phyloP scores from a whole-genome alignment of 2,888 invertebrate genomes.

The Petrolisthes manimaculis region DNA sequence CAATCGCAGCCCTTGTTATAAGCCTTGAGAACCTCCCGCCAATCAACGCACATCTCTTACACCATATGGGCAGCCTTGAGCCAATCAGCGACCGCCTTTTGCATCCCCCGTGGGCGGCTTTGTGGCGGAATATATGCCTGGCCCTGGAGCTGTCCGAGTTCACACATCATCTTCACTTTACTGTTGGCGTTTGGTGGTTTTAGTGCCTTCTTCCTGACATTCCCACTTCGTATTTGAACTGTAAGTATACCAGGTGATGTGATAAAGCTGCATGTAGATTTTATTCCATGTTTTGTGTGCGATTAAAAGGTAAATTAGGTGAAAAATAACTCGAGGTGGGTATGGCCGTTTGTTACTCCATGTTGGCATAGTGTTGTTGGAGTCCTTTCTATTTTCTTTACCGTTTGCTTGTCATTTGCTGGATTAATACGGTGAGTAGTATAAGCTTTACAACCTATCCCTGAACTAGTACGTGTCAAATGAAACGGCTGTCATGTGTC shows the following conservation, averaged over 20 bases:
- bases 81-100: constrained; percentile 23
- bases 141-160: background rate
- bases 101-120: background rate
- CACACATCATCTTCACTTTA: background rate
- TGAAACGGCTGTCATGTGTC: no score
- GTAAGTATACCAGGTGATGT: background rate
- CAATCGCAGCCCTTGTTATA: background rate
- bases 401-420: no score
- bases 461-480: no score
- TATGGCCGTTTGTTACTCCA: no score
- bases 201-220: background rate
- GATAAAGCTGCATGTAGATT: no score
- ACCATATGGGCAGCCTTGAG: background rate
- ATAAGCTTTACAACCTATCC: no score
- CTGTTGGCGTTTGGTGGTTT: background rate
- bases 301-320: no score
- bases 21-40: background rate
- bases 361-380: no score
- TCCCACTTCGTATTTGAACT: background rate
- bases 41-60: background rate
- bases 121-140: constrained; percentile 46
- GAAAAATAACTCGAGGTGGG: no score
- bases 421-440: no score
- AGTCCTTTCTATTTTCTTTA: no score
- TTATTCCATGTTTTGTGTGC: no score